Conservation (phyloP, 2,797 vertebrate species). For the Alectoris magna region DNA sequence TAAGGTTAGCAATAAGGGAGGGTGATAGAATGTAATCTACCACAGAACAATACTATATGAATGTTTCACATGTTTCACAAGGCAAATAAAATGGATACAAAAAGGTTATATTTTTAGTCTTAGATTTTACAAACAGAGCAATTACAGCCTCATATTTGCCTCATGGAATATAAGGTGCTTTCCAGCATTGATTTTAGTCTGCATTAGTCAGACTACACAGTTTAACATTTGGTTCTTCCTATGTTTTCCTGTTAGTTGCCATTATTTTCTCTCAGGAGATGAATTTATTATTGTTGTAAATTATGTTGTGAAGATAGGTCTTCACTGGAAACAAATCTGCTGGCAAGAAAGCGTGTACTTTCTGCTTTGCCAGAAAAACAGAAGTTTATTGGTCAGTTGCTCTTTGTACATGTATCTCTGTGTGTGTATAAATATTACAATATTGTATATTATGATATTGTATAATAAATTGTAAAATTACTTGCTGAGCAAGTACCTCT, state of each 20-base stretch:
- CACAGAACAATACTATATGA: neutral
- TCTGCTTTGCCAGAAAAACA: neutral
- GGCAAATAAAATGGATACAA: neutral
- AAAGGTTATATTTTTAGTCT: neutral
- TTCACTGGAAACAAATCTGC: neutral
- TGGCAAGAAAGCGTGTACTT: neutral
- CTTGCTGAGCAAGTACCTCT: neutral
- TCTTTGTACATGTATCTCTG: neutral
- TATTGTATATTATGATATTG: too few relatives aligned
- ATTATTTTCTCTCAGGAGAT: conserved; percentile 4
- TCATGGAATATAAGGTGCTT: neutral
- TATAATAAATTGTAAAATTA: too few relatives aligned
- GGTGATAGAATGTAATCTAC: neutral
- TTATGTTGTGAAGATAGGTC: neutral
- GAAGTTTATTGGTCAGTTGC: neutral
- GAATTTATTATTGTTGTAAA: neutral
- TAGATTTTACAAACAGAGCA: neutral
- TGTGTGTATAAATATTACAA: neutral
- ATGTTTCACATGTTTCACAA: neutral
- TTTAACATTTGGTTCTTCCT: neutral
- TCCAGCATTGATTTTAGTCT: neutral
- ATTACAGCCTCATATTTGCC: neutral
- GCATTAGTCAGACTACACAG: neutral
- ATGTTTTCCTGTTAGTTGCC: neutral
- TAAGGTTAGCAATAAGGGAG: neutral